Conservation (phyloP, 2,113 vertebrate genomes). For the Scopus umbretta region DNA sequence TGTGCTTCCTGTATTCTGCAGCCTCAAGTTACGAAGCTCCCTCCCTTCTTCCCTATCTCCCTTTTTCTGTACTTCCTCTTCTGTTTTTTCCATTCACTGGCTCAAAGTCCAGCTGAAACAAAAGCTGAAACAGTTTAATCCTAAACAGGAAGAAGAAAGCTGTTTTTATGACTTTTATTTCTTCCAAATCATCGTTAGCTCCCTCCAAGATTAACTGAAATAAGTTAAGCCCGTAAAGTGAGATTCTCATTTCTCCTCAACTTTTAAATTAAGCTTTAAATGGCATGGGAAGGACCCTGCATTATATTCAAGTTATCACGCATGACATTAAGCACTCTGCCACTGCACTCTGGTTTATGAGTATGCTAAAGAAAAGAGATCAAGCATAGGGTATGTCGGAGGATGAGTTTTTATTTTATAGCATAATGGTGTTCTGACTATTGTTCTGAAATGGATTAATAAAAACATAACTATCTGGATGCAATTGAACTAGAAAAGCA, state of each 20-base stretch:
- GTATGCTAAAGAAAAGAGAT: neutral
- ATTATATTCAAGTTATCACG: neutral
- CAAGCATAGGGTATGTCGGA: neutral
- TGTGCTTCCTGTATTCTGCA: neutral
- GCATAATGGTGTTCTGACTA: neutral
- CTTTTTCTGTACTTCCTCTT: neutral
- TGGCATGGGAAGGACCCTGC: neutral
- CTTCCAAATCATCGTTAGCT: neutral
- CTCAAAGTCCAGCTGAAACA: constrained; percentile 2
- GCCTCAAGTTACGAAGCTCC: neutral
- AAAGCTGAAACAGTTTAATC: neutral
- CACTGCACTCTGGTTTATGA: neutral
- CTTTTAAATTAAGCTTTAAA: constrained; percentile 31
- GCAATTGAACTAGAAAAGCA: neutral
- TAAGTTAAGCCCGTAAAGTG: neutral
- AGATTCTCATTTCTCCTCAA: neutral
- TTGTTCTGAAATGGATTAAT: neutral
- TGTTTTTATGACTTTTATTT: neutral
- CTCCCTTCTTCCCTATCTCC: neutral
- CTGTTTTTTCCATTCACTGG: neutral
- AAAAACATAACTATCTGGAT: neutral
- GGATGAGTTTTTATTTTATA: neutral
- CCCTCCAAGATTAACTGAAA: neutral
- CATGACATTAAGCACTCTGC: neutral
- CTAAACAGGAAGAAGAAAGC: neutral